Conservation (phyloP, 2,888 invertebrate species). For the Acleris holmiana region DNA sequence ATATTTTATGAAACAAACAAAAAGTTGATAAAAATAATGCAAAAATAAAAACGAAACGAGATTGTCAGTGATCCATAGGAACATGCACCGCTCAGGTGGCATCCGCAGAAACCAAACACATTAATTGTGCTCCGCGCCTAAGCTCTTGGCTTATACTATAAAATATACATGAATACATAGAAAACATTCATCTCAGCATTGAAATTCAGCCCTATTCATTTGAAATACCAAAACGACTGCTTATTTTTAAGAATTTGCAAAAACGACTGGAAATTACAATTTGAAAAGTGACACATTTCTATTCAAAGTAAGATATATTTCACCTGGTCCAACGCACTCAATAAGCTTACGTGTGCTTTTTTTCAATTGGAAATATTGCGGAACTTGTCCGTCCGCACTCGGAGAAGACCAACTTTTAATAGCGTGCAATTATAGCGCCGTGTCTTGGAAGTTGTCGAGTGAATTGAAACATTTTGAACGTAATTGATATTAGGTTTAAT, state of each 20-base stretch:
- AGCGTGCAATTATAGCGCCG: conserved; percentile 51
- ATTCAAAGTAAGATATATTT: conserved; percentile 44
- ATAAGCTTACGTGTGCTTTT: conserved; percentile 43
- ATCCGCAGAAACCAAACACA: too few relatives aligned
- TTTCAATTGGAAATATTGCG: conserved; percentile 32
- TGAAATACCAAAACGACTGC: conserved; percentile 10
- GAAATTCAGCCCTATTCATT: too few relatives aligned
- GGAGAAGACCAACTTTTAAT: conserved; percentile 51
- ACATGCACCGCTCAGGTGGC: too few relatives aligned
- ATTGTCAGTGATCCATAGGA: too few relatives aligned
- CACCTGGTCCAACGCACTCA: conserved; percentile 39
- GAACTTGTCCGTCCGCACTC: conserved; percentile 29
- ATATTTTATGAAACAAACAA: too few relatives aligned
- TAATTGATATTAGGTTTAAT: too few relatives aligned
- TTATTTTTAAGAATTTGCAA: conserved; percentile 16
- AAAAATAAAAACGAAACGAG: too few relatives aligned
- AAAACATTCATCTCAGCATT: too few relatives aligned
- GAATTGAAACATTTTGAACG: background rate
- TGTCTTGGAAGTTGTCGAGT: conserved; percentile 8
- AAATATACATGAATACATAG: too few relatives aligned
- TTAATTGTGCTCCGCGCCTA: too few relatives aligned
- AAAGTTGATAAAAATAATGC: too few relatives aligned
- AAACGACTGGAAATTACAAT: conserved; percentile 21
- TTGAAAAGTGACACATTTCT: conserved; percentile 25
- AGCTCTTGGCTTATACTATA: too few relatives aligned